A percentile compares a stretch with the other conserved stretches of the same genome.
Conservation (phyloP, 2,797 vertebrate genomes). For the Pseudotriccus pelzelni region DNA sequence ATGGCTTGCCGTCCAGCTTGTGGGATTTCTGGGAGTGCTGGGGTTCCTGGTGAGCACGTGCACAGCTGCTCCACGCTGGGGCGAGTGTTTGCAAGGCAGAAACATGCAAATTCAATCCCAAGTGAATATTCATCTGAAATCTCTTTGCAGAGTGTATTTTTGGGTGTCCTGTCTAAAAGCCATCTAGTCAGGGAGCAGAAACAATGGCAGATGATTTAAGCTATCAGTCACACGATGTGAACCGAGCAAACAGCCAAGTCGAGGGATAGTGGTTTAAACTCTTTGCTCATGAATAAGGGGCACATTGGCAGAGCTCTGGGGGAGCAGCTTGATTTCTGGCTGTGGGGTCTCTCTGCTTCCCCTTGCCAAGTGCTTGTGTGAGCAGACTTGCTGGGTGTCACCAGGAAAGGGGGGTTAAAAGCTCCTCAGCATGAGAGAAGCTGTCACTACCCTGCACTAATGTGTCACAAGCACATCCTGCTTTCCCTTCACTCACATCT, state of each 20-base stretch:
- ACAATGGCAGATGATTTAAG: constrained; percentile 51
- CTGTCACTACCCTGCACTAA: neutral
- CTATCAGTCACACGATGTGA: constrained; percentile 24
- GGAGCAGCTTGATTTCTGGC: constrained; percentile 32
- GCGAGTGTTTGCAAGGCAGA: neutral
- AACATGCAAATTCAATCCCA: neutral
- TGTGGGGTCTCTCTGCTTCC: neutral
- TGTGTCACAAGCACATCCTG: neutral
- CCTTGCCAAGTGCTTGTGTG: constrained; percentile 30
- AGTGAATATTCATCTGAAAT: neutral
- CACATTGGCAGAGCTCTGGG: neutral
- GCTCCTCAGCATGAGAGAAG: neutral
- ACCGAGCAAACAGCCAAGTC: neutral
- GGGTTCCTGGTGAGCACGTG: neutral
- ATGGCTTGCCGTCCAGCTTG: neutral
- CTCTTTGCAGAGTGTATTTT: constrained; percentile 41
- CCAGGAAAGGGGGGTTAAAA: constrained; percentile 20
- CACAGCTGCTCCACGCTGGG: neutral
- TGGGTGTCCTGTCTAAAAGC: constrained; percentile 22
- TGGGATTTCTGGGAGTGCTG: constrained; percentile 5
- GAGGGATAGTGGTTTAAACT: neutral
- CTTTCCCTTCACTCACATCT: neutral
- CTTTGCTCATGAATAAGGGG: neutral
- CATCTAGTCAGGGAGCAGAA: constrained; percentile 7
- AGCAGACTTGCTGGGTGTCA: constrained; percentile 21